A percentile compares a stretch with the other conserved stretches of the same genome.
Conservation (phyloP, 2,888 invertebrate species). For the Hesperia comma region DNA sequence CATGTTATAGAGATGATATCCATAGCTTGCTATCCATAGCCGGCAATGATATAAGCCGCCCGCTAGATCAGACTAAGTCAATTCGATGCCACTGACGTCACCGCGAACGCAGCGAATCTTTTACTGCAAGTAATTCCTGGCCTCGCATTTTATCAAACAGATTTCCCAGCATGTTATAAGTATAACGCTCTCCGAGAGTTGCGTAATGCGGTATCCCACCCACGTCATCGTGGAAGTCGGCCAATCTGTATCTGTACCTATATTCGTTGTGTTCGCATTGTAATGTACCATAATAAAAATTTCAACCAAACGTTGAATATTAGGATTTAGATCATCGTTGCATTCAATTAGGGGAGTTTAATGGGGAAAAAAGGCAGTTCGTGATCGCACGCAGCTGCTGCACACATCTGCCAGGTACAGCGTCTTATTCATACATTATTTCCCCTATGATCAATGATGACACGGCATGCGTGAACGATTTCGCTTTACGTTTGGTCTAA, state of each 20-base stretch:
- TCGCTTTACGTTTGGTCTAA: neutral
- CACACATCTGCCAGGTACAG: slow-evolving; percentile 52
- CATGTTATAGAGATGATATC: too few species aligned
- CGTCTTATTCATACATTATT: slow-evolving; percentile 14
- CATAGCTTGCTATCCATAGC: neutral
- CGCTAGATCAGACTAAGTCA: slow-evolving; percentile 25
- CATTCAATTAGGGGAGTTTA: slow-evolving; percentile 27
- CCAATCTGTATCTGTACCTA: slow-evolving; percentile 17
- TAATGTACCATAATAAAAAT: neutral
- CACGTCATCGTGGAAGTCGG: slow-evolving; percentile 23
- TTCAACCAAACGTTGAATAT: neutral
- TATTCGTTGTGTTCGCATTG: neutral
- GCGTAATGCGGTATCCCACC: slow-evolving; percentile 28
- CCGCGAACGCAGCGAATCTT: slow-evolving; percentile 7
- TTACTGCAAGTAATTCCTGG: slow-evolving; percentile 14
- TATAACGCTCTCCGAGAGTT: slow-evolving; percentile 16
- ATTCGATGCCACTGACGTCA: slow-evolving; percentile 32
- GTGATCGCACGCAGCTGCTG: slow-evolving; percentile 43
- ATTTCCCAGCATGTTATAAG: slow-evolving; percentile 22
- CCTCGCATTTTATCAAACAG: slow-evolving; percentile 10
- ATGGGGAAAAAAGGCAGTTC: slow-evolving; percentile 22
- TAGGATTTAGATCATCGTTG: slow-evolving; percentile 2
- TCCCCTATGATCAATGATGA: slow-evolving; percentile 21
- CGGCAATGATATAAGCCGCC: slow-evolving; percentile 7
- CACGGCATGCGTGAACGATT: slow-evolving; percentile 4